phyloP scores from a whole-genome alignment of 2,797 vertebrate species.

The Cyclura pinguis region DNA sequence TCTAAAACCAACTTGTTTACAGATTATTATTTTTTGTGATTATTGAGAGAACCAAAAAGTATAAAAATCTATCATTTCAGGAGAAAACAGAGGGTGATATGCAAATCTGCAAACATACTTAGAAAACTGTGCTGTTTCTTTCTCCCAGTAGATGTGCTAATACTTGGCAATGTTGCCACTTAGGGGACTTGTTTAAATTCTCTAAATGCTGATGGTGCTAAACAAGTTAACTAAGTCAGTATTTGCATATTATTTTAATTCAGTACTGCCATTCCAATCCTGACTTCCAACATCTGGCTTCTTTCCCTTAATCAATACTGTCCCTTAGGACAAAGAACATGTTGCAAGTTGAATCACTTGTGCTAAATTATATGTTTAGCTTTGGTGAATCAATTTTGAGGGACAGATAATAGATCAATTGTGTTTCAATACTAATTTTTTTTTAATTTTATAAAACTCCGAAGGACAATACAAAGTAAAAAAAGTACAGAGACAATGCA shows the following conservation, averaged over 20 bases:
- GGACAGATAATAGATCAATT: conserved; percentile 23
- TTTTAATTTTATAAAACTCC: too few relatives aligned
- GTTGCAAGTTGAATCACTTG: conserved; percentile 44
- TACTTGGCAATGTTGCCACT: background rate
- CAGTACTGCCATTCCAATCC: conserved; percentile 40
- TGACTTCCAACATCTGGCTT: conserved; percentile 50
- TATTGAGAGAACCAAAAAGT: conserved; percentile 8
- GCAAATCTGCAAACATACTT: background rate
- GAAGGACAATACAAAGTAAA: too few relatives aligned
- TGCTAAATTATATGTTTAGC: conserved; percentile 24
- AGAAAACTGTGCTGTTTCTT: background rate
- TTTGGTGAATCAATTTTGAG: conserved; percentile 17
- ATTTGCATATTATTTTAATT: conserved; percentile 45
- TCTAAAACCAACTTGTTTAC: background rate
- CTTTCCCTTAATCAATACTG: conserved; percentile 46
- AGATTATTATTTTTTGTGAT: background rate
- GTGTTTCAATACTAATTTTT: conserved; percentile 15
- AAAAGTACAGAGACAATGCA: too few relatives aligned
- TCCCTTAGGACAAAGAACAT: conserved; percentile 17
- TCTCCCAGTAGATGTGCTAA: conserved; percentile 15
- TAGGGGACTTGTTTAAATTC: conserved; percentile 26
- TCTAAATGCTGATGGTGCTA: conserved; percentile 45
- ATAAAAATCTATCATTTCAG: background rate
- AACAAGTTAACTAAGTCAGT: conserved; percentile 32
- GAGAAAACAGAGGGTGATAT: background rate